These are phyloP conservation scores for Dione juno DNA, from an alignment of 2,888 invertebrate genomes.

Conservation along the genomic window DNA sequence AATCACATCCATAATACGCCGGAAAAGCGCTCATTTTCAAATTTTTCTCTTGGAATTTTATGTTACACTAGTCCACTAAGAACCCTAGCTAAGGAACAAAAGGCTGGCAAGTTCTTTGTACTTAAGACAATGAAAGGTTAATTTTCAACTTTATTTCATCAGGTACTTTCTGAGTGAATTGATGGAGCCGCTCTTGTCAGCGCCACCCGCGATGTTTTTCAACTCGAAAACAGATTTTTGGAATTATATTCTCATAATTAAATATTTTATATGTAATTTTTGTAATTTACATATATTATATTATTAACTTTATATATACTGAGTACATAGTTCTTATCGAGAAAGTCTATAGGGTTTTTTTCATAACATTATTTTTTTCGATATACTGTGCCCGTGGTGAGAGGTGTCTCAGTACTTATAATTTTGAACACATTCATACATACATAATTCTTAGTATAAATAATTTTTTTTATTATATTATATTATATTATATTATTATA, in stretches of 20 bases:
- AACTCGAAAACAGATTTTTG: conserved; percentile 14
- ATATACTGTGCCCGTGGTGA: no score
- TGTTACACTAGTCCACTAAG: conserved; percentile 41
- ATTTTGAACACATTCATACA: no score
- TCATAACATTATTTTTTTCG: no score
- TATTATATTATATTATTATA: no score
- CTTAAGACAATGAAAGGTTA: conserved; percentile 31
- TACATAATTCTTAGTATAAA: no score
- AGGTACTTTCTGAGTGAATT: conserved; percentile 48
- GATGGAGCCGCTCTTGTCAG: conserved; percentile 35
- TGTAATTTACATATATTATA: background rate
- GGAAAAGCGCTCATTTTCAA: conserved; percentile 10
- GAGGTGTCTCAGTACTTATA: no score
- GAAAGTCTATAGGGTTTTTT: no score
- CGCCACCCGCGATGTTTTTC: conserved; percentile 27
- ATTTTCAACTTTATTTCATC: conserved; percentile 51
- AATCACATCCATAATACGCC: background rate
- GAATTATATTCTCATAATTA: conserved; percentile 14
- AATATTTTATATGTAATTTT: background rate
- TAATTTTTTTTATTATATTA: no score
- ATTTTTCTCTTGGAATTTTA: conserved; percentile 27
- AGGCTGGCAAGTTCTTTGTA: conserved; percentile 59
- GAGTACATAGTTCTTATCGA: no score
- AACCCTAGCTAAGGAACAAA: conserved; percentile 61
- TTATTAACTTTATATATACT: no score